Evolutionary conservation across 2,797 vertebrate genomes (phyloP).

Genomic region (Rhodeus uyekii): DNA sequence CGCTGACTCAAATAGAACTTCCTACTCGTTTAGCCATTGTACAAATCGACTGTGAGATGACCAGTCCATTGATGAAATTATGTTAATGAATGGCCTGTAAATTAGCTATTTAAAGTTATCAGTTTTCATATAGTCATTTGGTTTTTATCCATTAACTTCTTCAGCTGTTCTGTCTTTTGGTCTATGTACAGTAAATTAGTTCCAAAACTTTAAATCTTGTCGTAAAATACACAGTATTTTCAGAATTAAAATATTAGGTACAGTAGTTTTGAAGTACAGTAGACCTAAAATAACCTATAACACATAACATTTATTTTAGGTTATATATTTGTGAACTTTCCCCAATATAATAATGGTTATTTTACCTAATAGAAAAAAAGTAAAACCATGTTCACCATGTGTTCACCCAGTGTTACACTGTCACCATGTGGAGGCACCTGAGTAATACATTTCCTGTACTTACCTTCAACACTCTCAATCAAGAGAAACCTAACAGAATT

Average conservation of each 20-base stretch:
- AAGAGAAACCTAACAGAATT: not conserved
- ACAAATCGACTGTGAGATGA: conserved; percentile 21
- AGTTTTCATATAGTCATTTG: not conserved
- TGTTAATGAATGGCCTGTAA: not conserved
- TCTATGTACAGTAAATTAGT: not conserved
- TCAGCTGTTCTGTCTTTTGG: not conserved
- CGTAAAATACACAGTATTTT: not conserved
- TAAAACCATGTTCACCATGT: not conserved
- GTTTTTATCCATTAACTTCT: not conserved
- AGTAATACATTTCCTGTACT: conserved; percentile 45
- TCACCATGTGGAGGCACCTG: conserved; percentile 54
- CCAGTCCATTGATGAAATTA: conserved; percentile 13
- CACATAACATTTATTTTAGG: not conserved
- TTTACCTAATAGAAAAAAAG: not conserved
- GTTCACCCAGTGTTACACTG: conserved; percentile 54
- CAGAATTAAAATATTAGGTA: not conserved
- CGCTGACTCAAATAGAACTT: conserved; percentile 8
- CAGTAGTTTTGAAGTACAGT: not conserved
- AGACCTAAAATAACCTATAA: not conserved
- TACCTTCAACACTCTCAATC: not conserved
- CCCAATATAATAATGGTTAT: not conserved
- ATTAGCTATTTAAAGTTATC: not conserved
- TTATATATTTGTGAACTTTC: not conserved
- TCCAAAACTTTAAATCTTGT: not conserved
- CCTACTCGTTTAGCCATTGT: not conserved